phyloP scores from a whole-genome alignment of 2,888 invertebrate genomes.

The Dinocampus coccinellae region DNA sequence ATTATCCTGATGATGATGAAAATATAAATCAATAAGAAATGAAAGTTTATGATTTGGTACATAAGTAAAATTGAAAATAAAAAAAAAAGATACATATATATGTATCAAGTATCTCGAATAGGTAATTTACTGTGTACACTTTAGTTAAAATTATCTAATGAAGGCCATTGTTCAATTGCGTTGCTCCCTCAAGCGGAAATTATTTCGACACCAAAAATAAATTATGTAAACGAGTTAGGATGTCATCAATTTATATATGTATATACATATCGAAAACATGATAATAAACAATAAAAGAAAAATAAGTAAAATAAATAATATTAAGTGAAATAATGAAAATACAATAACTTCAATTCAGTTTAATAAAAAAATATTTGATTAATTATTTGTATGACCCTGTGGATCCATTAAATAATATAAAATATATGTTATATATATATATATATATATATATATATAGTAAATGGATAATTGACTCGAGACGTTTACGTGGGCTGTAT shows the following conservation, averaged over 20 bases:
- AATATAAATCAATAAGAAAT: not conserved
- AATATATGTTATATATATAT: not conserved
- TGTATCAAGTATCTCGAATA: conserved; percentile 5
- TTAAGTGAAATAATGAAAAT: no score
- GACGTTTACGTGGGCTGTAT: conserved; percentile 22
- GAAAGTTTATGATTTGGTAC: not conserved
- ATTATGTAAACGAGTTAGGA: conserved; percentile 16
- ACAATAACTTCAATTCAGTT: no score
- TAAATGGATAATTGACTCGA: conserved; percentile 12
- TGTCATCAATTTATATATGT: conserved; percentile 13
- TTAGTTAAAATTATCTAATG: conserved; percentile 54
- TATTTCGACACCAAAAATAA: conserved; percentile 46
- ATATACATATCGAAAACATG: not conserved
- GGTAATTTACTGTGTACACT: conserved; percentile 47
- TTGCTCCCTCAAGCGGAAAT: conserved; percentile 49
- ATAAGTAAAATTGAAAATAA: not conserved
- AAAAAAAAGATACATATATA: no score
- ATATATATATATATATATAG: not conserved
- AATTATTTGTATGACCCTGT: not conserved
- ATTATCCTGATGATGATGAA: not conserved
- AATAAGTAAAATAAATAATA: no score
- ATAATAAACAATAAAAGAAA: no score
- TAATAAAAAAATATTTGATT: no score
- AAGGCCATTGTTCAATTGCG: conserved; percentile 50
- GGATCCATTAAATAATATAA: conserved; percentile 1